Conservation (phyloP, 2,113 vertebrate genomes). For the Perccottus glenii region DNA sequence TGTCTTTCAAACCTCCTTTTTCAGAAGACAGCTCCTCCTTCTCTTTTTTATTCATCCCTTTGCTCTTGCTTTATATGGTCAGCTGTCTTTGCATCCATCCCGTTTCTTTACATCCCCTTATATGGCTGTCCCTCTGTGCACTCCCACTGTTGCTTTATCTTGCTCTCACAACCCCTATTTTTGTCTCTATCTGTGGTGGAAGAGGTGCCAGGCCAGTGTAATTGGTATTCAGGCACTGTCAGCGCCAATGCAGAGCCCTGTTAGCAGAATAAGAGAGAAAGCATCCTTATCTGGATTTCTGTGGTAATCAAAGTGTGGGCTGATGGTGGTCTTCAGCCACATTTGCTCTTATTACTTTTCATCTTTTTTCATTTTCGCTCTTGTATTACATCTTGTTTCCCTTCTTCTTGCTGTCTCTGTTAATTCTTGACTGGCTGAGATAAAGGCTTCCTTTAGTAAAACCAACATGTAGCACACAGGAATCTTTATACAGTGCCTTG, state of each 20-base stretch:
- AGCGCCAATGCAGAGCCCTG: slow-evolving; percentile 65
- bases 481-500: too few relatives aligned
- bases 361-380: slow-evolving; percentile 22
- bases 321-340: slow-evolving; percentile 16
- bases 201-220: slow-evolving; percentile 56
- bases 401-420: slow-evolving; percentile 47
- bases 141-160: slow-evolving; percentile 1
- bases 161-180: slow-evolving; percentile 56
- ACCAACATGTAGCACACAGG: neutral
- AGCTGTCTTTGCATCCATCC: slow-evolving; percentile 37
- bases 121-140: slow-evolving; percentile 13
- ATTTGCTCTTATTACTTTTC: slow-evolving; percentile 44
- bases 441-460: slow-evolving; percentile 4
- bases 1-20: neutral
- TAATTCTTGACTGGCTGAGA: slow-evolving; percentile 58
- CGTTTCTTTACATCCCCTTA: neutral
- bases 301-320: slow-evolving; percentile 51
- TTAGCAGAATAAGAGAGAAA: slow-evolving; percentile 70
- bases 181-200: slow-evolving; percentile 45
- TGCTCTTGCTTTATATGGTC: slow-evolving; percentile 18
- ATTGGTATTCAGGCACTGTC: slow-evolving; percentile 74
- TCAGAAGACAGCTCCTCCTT: slow-evolving; percentile 1
- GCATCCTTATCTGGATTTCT: slow-evolving; percentile 77
- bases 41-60: neutral
- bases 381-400: slow-evolving; percentile 35